These are phyloP conservation scores for Aphrocallistes beatrix DNA, from an alignment of 37 sponge, comb jelly and placozoan genomes.

Conservation along the genomic window DNA sequence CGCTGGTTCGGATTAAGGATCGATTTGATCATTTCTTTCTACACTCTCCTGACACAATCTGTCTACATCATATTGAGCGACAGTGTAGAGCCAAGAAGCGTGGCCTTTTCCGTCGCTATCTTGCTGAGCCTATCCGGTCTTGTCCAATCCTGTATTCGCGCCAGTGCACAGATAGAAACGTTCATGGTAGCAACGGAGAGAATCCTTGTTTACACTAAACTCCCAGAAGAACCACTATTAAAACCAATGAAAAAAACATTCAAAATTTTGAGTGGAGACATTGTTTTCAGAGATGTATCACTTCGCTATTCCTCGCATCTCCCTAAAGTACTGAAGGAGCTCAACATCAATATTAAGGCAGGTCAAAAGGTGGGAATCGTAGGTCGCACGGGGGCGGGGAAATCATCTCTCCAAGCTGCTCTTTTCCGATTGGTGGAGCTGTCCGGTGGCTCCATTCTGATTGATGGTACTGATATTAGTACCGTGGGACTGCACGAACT, in stretches of 20 bases:
- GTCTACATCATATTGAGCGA: constrained; percentile 3
- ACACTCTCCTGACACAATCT: neutral
- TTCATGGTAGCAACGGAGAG: neutral
- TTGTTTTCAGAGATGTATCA: too few relatives aligned
- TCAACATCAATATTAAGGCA: too few relatives aligned
- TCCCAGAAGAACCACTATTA: neutral
- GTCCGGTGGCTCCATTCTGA: too few relatives aligned
- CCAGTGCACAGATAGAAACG: neutral
- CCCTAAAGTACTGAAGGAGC: too few relatives aligned
- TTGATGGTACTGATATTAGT: too few relatives aligned
- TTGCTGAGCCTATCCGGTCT: neutral
- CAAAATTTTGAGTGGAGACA: too few relatives aligned
- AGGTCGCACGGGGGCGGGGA: too few relatives aligned
- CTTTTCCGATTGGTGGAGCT: too few relatives aligned
- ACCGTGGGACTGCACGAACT: too few relatives aligned
- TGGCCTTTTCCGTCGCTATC: neutral
- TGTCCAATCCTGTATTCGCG: neutral
- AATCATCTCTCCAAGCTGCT: too few relatives aligned
- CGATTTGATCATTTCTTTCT: neutral
- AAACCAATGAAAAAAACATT: neutral
- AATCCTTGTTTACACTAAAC: neutral
- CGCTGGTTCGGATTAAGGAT: constrained; percentile 6
- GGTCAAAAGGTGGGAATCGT: too few relatives aligned
- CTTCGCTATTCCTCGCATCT: too few relatives aligned
- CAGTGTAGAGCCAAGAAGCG: neutral